Base-by-base conservation (phyloP, 2,113 vertebrate genomes). In the Caretta caretta region DNA sequence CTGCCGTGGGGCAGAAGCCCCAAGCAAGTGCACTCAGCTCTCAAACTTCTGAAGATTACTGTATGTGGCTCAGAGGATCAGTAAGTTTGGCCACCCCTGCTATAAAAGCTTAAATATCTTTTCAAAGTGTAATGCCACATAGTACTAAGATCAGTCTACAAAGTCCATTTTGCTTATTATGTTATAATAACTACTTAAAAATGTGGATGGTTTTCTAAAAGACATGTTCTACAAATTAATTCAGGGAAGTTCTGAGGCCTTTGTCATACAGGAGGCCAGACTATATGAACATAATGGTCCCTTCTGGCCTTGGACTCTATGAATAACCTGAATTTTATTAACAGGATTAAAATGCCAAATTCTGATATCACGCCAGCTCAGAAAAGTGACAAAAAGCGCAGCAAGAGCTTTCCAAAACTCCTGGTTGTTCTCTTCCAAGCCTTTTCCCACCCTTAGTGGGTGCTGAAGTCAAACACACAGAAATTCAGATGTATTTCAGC, bases 381-480 rank as follows among this genome's bases (percentile, higher is more conserved):
- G 89, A 84, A 94, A 6, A 83, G n/a, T 69, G 51, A 90, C 6
- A 97, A 90, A 35, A 79, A 91, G 90, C 49, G 46, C 27, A 83
- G 22, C 59, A 92, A 92, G 87, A 50, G 59, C 1, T 0, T 27
- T 75, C 5, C 10, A 24, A 24, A 59, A 1, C 27, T 89, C 88
- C 20, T 24, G 35, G 83, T 25, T 56, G 56, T 86, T 94, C 86
- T 49, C 22, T 3, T 31, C 42, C 48, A 38, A 69, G 86, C 78
- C 79, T 89, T 94, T 88, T 93, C 84, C 83, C 89, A 38, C 49
- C 86, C 8, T 12, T 59, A 54, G 88, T 8, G 87, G 69, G 62
- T 46, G 65, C 35, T 38, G 81, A 91, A 81, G n/a, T 91, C 83
- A 19, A 88, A 78, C 93, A 95, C 27, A 14, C 10, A 90, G 62